phyloP scores from a whole-genome alignment of 1,140 invertebrate species.

The Oreohelix idahoensis region DNA sequence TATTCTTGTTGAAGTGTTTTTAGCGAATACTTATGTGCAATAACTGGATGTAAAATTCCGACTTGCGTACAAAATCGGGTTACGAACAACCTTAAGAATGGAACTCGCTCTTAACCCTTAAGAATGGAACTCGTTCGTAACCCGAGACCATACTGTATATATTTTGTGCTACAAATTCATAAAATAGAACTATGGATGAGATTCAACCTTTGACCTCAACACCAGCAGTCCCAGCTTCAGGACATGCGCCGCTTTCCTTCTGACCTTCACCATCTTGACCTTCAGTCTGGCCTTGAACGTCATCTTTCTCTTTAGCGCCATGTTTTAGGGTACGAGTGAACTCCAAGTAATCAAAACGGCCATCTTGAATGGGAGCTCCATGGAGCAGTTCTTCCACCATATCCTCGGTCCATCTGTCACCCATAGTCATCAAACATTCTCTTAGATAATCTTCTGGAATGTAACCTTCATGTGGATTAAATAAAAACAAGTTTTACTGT shows the following conservation, averaged over 20 bases:
- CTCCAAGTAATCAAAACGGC: conserved; percentile 97
- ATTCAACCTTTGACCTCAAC: neutral
- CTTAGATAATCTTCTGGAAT: conserved; percentile 93
- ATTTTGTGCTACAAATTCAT: no score
- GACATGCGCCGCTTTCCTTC: neutral
- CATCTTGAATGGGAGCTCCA: conserved; percentile 94
- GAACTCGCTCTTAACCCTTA: no score
- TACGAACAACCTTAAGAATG: no score
- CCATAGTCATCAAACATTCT: conserved; percentile 96
- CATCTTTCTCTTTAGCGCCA: conserved; percentile 68
- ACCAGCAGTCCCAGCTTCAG: neutral
- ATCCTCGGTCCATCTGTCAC: conserved; percentile 94
- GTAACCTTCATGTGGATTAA: conserved; percentile 54
- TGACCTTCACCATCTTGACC: conserved; percentile 19
- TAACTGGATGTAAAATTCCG: no score
- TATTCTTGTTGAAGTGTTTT: no score
- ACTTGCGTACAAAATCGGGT: no score
- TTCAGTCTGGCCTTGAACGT: conserved; percentile 22
- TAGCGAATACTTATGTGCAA: no score
- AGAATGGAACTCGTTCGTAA: no score
- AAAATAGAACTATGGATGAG: neutral
- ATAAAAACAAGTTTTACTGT: neutral
- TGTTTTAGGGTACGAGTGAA: conserved; percentile 84
- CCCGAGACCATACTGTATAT: no score
- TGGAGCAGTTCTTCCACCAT: conserved; percentile 97